phyloP scores from a whole-genome alignment of 2,113 vertebrate genomes.

The Laterallus jamaicensis region DNA sequence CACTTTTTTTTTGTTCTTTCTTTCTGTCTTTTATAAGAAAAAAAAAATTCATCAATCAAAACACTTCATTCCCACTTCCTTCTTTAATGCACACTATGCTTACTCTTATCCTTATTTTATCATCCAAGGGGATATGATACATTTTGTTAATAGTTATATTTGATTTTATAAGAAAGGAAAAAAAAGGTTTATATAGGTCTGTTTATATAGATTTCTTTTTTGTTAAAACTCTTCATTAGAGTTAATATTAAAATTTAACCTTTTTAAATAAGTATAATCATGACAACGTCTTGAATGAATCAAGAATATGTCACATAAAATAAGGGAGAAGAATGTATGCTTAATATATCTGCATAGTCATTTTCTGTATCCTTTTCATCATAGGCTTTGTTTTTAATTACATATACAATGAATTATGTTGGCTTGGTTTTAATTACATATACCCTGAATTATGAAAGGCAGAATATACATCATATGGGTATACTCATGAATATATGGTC shows the following conservation, averaged over 20 bases:
- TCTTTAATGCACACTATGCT: not conserved
- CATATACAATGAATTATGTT: not conserved
- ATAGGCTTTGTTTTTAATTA: not conserved
- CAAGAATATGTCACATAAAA: not conserved
- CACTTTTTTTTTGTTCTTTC: constrained; percentile 16
- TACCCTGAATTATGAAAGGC: not conserved
- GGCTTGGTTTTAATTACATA: not conserved
- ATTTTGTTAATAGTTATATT: not conserved
- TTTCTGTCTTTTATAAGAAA: constrained; percentile 14
- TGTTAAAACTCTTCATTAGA: not conserved
- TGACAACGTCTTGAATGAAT: not conserved
- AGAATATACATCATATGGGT: not conserved
- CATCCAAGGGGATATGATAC: not conserved
- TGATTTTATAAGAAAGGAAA: not conserved
- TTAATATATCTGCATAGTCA: not conserved
- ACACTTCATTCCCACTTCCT: not conserved
- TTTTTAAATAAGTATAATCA: not conserved
- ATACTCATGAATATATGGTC: not conserved
- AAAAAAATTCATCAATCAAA: constrained; percentile 8
- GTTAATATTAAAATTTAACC: not conserved
- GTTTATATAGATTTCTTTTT: not conserved
- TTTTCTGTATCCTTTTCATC: not conserved
- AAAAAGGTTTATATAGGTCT: too few relatives aligned
- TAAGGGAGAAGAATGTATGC: not conserved
- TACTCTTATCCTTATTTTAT: constrained; percentile 2